Evolutionary conservation across 2,888 invertebrate genomes (phyloP), one percentile per base, ranked within the genome.

Genomic region (Leptinotarsa rubiginosa): DNA sequence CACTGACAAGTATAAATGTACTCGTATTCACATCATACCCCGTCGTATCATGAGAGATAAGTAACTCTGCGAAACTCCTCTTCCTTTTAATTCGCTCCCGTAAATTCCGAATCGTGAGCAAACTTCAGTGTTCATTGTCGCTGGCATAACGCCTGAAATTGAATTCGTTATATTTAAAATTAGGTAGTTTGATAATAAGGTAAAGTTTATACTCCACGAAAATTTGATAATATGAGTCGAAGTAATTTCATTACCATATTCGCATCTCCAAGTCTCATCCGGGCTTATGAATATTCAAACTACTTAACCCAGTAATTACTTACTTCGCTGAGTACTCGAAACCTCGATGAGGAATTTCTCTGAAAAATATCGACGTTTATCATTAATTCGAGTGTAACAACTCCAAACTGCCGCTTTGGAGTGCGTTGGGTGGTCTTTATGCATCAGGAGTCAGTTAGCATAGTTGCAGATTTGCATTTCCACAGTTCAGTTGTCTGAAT

Each of bases 211-310:
- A 84, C 81, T 83, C 82, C 79, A 80, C 79, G 80, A 81, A 83
- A 84, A 84, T 84, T 84, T 83, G 84, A 85, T 85, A 84, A 84
- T 84, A 81, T 83, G 81, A 84, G 81, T 83, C 81, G 79, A 80
- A 82, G 83, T 84, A 85, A 85, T 84, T 84, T 81, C 83, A 84
- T 85, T 85, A 84, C 82, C 84, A 84, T 84, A 84, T 84, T 84
- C 83, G 82, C 82, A 81, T 81, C 80, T 81, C 79, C 75, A 80
- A 80, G 75, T 81, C 81, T 81, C 82, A 81, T 83, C 80, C 75
- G 65, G 73, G 81, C 82, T 84, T 83, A 84, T 84, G 84, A 83
- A 84, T 84, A 84, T 84, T 83, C 84, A 84, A 81, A 82, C 79
- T 84, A 82, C 82, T 84, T 83, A 83, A 80, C 81, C 77, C 79